These are phyloP conservation scores for Periparus ater DNA, from an alignment of 2,797 vertebrate species.

Conservation along the genomic window DNA sequence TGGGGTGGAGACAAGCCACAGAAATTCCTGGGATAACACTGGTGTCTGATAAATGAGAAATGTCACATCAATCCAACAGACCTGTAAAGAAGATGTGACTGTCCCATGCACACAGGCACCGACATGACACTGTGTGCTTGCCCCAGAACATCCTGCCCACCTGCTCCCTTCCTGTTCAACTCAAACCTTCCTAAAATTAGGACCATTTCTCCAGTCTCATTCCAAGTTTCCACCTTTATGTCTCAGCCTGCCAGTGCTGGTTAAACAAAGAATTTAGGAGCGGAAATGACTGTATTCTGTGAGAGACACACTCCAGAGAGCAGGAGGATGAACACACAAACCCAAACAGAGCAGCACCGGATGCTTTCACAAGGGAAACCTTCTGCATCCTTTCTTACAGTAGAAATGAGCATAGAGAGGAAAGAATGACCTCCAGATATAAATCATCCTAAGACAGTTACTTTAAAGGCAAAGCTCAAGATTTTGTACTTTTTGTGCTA, in stretches of 20 bases:
- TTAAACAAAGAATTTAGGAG: neutral
- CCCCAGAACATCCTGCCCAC: neutral
- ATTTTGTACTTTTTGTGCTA: neutral
- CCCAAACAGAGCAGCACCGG: neutral
- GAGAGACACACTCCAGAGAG: neutral
- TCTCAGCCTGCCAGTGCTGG: neutral
- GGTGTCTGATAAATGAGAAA: neutral
- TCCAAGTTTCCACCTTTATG: neutral
- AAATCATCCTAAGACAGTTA: neutral
- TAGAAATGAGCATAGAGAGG: neutral
- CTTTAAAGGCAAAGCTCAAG: neutral
- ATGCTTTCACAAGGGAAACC: neutral
- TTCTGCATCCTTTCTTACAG: neutral
- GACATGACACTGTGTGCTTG: neutral
- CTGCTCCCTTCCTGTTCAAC: neutral
- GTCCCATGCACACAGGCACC: neutral
- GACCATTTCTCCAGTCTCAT: neutral
- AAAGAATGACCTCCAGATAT: neutral
- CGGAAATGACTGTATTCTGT: neutral
- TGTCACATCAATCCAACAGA: neutral
- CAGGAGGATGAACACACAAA: neutral
- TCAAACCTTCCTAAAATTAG: neutral
- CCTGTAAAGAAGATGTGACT: neutral
- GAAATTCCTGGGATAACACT: constrained; percentile 12
- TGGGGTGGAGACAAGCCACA: constrained; percentile 4